Conservation (phyloP, 2,113 vertebrate species). For the Glareola pratincola region DNA sequence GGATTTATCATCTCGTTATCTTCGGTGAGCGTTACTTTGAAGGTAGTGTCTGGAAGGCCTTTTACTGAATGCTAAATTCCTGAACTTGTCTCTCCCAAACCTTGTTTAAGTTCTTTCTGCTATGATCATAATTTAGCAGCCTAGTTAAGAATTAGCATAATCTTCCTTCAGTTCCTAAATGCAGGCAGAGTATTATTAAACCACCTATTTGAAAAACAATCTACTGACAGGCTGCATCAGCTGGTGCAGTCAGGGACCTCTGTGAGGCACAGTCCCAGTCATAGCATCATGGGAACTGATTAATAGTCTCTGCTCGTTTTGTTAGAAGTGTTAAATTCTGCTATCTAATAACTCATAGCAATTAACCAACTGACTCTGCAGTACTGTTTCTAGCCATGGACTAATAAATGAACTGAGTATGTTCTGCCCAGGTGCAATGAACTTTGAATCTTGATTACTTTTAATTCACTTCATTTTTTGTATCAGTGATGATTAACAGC, state of each 20-base stretch:
- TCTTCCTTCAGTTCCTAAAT: not conserved
- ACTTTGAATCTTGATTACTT: not conserved
- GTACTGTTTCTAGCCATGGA: not conserved
- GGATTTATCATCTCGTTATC: not conserved
- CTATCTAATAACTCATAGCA: not conserved
- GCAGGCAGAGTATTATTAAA: not conserved
- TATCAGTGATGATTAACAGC: not conserved
- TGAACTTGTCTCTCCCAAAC: not conserved
- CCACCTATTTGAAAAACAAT: not conserved
- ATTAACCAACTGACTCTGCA: not conserved
- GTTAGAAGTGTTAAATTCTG: not conserved
- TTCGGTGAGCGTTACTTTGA: not conserved
- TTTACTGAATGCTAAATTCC: not conserved
- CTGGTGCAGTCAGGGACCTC: not conserved
- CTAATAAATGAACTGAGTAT: not conserved
- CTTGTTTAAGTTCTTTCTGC: not conserved
- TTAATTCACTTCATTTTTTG: not conserved
- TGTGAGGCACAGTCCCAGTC: not conserved
- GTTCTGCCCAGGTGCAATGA: not conserved
- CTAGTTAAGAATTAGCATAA: not conserved
- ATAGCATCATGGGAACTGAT: not conserved
- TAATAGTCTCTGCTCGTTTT: not conserved
- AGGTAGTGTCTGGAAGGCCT: not conserved
- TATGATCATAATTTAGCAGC: not conserved
- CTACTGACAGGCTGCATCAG: not conserved